These are phyloP conservation scores for Peromyscus eremicus DNA, from an alignment of 2,797 vertebrate genomes.

Conservation along the genomic window DNA sequence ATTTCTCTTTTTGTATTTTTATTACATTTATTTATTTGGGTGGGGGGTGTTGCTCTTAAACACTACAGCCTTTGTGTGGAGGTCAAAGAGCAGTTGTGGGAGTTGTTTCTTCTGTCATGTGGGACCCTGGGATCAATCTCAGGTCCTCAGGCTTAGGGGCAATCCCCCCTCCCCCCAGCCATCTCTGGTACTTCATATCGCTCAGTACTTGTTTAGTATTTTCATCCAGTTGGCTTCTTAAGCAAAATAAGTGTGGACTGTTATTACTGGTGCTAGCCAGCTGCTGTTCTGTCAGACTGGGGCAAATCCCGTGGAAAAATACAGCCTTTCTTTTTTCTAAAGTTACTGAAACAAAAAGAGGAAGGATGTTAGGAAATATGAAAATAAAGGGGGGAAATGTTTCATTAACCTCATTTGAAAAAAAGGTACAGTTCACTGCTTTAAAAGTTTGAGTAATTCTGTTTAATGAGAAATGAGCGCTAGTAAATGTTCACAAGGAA, in stretches of 20 bases:
- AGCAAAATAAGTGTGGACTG: conserved; percentile 1
- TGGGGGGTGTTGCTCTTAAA: neutral
- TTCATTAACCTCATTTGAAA: conserved; percentile 15
- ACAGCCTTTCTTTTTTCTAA: conserved; percentile 28
- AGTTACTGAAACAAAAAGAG: conserved; percentile 67
- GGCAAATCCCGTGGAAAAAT: conserved; percentile 46
- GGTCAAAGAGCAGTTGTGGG: neutral
- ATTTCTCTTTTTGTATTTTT: neutral
- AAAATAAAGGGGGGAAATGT: conserved; percentile 58
- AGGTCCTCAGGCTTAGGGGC: neutral
- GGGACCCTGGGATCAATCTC: neutral
- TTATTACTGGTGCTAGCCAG: conserved; percentile 47
- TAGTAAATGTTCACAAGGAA: conserved; percentile 64
- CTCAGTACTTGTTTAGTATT: conserved; percentile 40
- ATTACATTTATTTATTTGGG: neutral
- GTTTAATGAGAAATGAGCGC: conserved; percentile 29
- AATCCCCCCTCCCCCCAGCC: neutral
- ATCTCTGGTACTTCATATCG: too few relatives aligned
- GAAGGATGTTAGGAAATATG: conserved; percentile 80
- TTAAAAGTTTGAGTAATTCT: conserved; percentile 61
- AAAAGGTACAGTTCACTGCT: conserved; percentile 29
- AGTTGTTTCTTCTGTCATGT: neutral
- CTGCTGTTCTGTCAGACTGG: conserved; percentile 34
- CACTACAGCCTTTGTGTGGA: neutral
- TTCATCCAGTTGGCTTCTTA: conserved; percentile 26